These are phyloP conservation scores for Rhinopomastus cyanomelas DNA, from an alignment of 2,113 vertebrate species.

Conservation along the genomic window DNA sequence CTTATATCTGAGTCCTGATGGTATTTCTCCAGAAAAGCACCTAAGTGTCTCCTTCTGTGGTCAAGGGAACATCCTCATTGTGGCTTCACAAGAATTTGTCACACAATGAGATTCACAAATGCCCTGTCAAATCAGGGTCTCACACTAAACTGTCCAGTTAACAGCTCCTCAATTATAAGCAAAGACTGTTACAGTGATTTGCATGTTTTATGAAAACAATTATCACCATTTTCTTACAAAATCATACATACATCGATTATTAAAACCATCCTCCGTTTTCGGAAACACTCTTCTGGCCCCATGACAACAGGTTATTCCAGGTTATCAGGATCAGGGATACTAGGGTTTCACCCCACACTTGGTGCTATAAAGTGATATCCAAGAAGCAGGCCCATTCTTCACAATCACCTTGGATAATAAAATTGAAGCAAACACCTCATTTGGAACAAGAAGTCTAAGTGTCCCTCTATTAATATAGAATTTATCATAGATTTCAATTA, in stretches of 20 bases:
- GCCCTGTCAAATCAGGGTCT: neutral
- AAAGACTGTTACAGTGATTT: neutral
- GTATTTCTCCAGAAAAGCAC: conserved; percentile 1
- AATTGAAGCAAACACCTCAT: neutral
- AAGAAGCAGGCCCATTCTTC: neutral
- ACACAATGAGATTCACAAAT: neutral
- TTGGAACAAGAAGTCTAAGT: neutral
- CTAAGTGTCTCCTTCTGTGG: neutral
- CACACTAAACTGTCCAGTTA: neutral
- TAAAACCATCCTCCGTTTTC: neutral
- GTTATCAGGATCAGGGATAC: neutral
- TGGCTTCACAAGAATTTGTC: neutral
- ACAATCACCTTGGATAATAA: neutral
- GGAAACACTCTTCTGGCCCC: neutral
- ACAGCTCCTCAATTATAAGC: neutral
- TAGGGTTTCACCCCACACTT: rapidly evolving
- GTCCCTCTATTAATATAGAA: neutral
- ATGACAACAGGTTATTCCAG: neutral
- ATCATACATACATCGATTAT: neutral
- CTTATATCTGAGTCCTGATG: neutral
- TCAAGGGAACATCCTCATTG: neutral
- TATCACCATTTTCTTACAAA: neutral
- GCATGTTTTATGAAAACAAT: neutral
- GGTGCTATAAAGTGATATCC: neutral
- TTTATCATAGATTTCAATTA: neutral